Conservation (phyloP, 2,888 invertebrate species). For the Eilema caniola region DNA sequence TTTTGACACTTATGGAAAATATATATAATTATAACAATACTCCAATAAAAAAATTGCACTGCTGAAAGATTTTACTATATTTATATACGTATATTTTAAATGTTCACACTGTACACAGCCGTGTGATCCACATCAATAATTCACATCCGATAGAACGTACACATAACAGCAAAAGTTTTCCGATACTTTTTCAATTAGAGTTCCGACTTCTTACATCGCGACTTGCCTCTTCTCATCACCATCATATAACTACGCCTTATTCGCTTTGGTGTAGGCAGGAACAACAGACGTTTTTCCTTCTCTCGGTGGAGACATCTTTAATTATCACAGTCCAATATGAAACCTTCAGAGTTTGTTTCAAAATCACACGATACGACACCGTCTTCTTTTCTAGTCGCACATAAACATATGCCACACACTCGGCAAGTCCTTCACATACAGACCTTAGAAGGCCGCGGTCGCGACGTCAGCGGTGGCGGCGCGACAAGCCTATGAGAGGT, state of each 20-base stretch:
- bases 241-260: background rate
- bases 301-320: background rate
- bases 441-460: too few species aligned
- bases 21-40: background rate
- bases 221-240: background rate
- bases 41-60: background rate
- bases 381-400: background rate
- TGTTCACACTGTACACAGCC: background rate
- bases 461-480: too few species aligned
- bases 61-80: background rate
- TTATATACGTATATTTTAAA: background rate
- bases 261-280: background rate
- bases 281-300: background rate
- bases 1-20: background rate
- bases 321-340: background rate
- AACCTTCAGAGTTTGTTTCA: background rate
- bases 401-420: background rate
- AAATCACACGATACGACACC: background rate
- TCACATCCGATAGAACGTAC: background rate
- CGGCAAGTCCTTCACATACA: background rate
- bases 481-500: too few species aligned
- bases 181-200: background rate
- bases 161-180: background rate
- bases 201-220: background rate
- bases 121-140: background rate